Base-by-base conservation (phyloP, 2,888 invertebrate species). In the Cryptus armator region DNA sequence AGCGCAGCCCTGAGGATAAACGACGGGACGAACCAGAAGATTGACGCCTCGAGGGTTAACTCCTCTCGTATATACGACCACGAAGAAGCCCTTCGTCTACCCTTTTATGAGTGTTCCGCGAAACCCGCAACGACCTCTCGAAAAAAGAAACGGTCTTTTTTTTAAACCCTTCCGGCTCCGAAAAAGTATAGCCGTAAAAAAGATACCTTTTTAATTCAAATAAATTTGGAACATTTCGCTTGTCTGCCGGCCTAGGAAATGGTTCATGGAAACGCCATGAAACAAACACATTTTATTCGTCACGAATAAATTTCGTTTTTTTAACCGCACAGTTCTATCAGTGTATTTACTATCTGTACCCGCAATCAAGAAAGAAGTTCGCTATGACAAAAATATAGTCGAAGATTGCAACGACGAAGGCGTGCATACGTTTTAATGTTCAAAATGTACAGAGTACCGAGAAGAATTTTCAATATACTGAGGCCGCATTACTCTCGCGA, bases 41-140 rank as follows among this genome's bases (percentile, higher is more conserved):
- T 81, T 81, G 76, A 84, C 83, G 81, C 84, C 81, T 74, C 72
- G 51, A 81, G 81, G 81, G 84, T 77, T 68, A 84, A 81, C 66
- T 77, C 66, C 32, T 12, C 62, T 14, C 16, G 29, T 67, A 67
- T 76, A 53, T 51, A 56, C 3, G 46, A 64, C 53, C 10, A 16
- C 62, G 29, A 12, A 53, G 53, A 24, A 16, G 7, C 62, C 19
- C 62, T 46, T 44, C 62, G 44, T 59, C 16, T 67, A 37, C 62
- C 64, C 51, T 79, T 43, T 62, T 10, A 29, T 29, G 19, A 62
- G 14, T 29, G 12, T 29, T 14, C n/a, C 32, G 12, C 62, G 29
- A 14, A 29, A 62, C 14, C 62, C 6, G 62, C 32, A 29, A 32
- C 29, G 29, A 7, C 12, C 32, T 62, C 62, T 32, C 29, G 32